These are phyloP conservation scores for Petaurus breviceps DNA, from an alignment of 2,113 vertebrate species.

Conservation along the genomic window DNA sequence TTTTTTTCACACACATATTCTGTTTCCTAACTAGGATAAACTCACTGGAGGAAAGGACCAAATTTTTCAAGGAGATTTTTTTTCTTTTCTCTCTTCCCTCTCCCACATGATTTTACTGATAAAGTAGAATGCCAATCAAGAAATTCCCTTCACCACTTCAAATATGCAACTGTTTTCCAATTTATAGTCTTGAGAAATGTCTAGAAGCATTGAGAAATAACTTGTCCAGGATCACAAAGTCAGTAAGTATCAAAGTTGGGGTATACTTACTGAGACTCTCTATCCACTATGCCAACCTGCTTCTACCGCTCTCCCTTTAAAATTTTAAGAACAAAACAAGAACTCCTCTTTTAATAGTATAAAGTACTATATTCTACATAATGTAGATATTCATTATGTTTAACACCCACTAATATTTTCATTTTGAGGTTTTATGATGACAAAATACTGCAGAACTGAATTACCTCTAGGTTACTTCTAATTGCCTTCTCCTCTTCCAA, in stretches of 20 bases:
- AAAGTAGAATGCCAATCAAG: not conserved
- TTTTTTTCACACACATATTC: not conserved
- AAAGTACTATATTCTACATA: not conserved
- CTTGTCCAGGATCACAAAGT: not conserved
- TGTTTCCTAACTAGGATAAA: not conserved
- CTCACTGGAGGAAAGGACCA: not conserved
- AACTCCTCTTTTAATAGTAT: not conserved
- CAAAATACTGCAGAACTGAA: not conserved
- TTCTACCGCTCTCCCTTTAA: not conserved
- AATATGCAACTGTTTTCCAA: not conserved
- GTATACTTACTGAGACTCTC: not conserved
- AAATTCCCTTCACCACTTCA: not conserved
- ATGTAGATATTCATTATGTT: not conserved
- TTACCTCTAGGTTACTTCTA: conserved; percentile 92
- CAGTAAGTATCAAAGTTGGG: not conserved
- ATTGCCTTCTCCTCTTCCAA: conserved; percentile 92
- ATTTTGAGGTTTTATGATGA: not conserved
- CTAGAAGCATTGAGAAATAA: not conserved
- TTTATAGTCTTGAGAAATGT: not conserved
- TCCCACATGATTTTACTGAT: not conserved
- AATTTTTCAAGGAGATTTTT: not conserved
- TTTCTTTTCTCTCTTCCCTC: not conserved
- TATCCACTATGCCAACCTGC: not conserved
- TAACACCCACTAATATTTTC: not conserved
- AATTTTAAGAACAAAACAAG: not conserved